A percentile compares a stretch with the other conserved stretches of the same genome.
Evolutionary conservation across 2,113 vertebrate genomes (phyloP).

Genomic region (Neodon shergylaensis): DNA sequence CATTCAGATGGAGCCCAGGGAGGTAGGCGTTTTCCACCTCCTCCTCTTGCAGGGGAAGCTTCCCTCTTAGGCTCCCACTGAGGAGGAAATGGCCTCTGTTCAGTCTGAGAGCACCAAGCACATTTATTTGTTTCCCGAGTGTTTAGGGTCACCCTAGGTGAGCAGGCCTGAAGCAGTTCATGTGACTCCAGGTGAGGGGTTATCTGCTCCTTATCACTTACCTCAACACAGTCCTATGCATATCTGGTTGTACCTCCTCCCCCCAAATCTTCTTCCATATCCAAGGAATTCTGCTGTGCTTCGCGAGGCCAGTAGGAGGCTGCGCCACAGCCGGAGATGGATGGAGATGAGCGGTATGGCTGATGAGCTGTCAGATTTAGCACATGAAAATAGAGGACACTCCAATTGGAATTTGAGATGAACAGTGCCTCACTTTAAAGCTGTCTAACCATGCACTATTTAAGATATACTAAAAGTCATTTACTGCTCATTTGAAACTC

Average conservation of each 20-base stretch:
- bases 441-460: not conserved
- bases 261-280: not conserved
- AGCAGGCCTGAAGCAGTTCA: not conserved
- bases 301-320: not conserved
- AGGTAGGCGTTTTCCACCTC: not conserved
- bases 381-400: not conserved
- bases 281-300: not conserved
- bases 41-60: not conserved
- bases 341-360: not conserved
- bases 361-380: not conserved
- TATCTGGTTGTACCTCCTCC: not conserved
- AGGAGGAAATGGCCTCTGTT: not conserved
- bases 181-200: not conserved
- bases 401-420: slow-evolving; percentile 29
- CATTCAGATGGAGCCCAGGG: not conserved
- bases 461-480: not conserved
- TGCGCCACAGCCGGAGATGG: not conserved
- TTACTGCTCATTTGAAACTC: slow-evolving; percentile 12
- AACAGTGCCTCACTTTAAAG: not conserved
- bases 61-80: not conserved
- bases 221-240: accelerated
- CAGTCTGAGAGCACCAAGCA: not conserved
- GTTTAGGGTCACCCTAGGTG: not conserved
- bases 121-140: not conserved
- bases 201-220: not conserved